phyloP scores from a whole-genome alignment of 2,797 vertebrate genomes.

The Halcyon badia region DNA sequence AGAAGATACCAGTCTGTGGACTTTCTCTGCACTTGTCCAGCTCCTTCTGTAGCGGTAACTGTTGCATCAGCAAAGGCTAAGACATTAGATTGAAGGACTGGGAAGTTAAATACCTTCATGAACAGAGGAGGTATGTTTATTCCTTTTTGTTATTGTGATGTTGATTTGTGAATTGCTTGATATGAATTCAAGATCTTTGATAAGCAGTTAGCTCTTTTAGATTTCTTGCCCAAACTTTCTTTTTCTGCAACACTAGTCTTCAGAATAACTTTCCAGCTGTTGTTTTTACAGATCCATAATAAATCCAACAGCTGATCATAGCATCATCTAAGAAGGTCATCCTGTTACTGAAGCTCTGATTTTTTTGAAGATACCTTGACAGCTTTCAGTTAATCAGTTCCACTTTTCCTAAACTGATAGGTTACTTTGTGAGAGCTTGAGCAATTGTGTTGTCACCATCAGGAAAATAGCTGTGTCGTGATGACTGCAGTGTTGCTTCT shows the following conservation, averaged over 20 bases:
- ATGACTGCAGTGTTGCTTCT: background rate
- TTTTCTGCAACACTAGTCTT: background rate
- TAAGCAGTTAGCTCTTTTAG: background rate
- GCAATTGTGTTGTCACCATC: background rate
- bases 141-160: background rate
- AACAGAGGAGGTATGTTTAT: background rate
- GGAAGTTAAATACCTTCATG: background rate
- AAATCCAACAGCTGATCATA: background rate
- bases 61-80: background rate
- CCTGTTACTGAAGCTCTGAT: background rate
- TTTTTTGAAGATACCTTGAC: background rate
- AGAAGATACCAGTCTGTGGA: background rate
- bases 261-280: background rate
- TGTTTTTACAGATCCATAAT: background rate
- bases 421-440: background rate
- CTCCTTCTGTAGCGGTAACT: background rate
- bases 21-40: background rate
- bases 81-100: background rate
- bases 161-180: background rate
- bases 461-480: background rate
- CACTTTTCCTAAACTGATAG: background rate
- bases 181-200: background rate
- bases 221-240: background rate
- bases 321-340: background rate
- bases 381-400: background rate